Evolutionary conservation across 2,113 vertebrate genomes (phyloP).

Genomic region (Passer montanus): DNA sequence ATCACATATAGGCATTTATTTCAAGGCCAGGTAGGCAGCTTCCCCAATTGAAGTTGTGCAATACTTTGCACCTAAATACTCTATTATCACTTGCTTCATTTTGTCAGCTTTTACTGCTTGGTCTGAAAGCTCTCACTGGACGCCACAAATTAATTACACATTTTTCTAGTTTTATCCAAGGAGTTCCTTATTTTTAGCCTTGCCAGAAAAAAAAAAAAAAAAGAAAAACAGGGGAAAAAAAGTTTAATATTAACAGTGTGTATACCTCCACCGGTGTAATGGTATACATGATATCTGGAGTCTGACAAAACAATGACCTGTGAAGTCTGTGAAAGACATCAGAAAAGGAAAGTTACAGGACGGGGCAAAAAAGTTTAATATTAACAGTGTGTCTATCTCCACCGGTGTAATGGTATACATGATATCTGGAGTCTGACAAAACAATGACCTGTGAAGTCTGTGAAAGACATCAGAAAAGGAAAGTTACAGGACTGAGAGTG

Average conservation of each 20-base stretch:
- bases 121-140: background rate
- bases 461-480: background rate
- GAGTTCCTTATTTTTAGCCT: rapidly evolving
- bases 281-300: background rate
- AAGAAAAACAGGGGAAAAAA: background rate
- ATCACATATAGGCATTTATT: background rate
- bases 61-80: background rate
- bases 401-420: background rate
- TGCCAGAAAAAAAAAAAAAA: background rate
- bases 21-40: background rate
- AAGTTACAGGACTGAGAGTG: background rate
- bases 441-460: background rate
- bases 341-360: background rate
- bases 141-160: background rate
- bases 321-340: background rate
- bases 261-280: background rate
- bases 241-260: background rate
- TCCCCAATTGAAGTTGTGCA: background rate
- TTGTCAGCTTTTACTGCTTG: background rate
- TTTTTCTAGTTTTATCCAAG: background rate
- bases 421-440: background rate
- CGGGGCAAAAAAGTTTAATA: too few relatives aligned
- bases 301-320: background rate
- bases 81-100: background rate
- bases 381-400: background rate